Evolutionary conservation across 2,797 vertebrate genomes (phyloP).

Genomic region (Schizopygopsis pylzovi): DNA sequence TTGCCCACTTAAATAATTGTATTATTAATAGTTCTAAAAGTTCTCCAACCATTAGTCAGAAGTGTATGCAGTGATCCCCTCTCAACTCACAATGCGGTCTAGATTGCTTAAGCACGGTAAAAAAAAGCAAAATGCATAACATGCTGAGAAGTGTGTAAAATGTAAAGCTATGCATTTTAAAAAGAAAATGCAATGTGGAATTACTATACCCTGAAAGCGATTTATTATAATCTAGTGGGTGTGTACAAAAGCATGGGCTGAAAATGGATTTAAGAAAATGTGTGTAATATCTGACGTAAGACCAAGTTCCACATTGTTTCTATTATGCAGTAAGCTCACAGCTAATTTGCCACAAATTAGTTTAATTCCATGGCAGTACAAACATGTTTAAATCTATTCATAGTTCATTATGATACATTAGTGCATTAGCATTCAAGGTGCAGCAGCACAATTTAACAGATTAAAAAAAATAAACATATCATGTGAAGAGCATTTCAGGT

Average conservation of each 20-base stretch:
- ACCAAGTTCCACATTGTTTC: background rate
- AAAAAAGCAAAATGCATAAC: background rate
- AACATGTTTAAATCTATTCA: conserved; percentile 2
- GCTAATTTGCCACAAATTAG: background rate
- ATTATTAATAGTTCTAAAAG: too few species aligned
- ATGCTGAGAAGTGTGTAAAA: background rate
- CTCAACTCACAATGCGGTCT: too few species aligned
- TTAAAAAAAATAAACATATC: background rate
- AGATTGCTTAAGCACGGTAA: too few species aligned
- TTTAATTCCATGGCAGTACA: background rate
- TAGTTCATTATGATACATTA: conserved; percentile 2
- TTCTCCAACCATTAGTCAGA: too few species aligned
- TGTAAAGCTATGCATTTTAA: background rate
- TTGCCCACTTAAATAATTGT: too few species aligned
- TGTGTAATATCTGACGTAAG: background rate
- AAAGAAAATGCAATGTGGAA: background rate
- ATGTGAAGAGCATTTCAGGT: background rate
- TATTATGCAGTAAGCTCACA: background rate
- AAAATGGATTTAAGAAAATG: background rate
- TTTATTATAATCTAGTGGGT: background rate
- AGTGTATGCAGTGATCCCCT: too few species aligned
- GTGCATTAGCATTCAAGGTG: conserved; percentile 15
- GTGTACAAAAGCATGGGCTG: background rate
- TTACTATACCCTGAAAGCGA: background rate
- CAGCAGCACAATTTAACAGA: background rate